A percentile compares a stretch with the other conserved stretches of the same genome.
Conservation (phyloP, 2,888 invertebrate species). For the Leptinotarsa haldemani region DNA sequence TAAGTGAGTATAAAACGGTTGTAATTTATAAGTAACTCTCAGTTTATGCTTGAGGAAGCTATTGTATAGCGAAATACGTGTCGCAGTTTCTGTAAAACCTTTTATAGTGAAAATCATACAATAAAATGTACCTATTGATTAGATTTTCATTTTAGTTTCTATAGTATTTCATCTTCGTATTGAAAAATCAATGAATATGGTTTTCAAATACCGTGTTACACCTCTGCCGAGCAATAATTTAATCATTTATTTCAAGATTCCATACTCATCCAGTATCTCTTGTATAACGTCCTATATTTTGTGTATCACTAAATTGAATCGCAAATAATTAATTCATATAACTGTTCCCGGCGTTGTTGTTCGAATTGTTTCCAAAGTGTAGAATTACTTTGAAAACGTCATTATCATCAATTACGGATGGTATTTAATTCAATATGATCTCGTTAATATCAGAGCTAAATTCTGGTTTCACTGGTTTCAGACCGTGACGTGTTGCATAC, state of each 20-base stretch:
- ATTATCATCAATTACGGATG: slow-evolving; percentile 13
- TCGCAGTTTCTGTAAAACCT: too few relatives aligned
- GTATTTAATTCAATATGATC: slow-evolving; percentile 17
- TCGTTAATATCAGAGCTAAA: background rate
- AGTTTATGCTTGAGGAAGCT: too few relatives aligned
- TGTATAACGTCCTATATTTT: background rate
- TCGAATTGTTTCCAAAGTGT: background rate
- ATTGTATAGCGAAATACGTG: too few relatives aligned
- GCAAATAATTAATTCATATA: background rate
- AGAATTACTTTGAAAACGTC: background rate
- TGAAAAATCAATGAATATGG: too few relatives aligned
- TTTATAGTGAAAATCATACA: too few relatives aligned
- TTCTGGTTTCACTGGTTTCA: background rate
- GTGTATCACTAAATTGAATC: background rate
- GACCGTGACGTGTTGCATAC: background rate
- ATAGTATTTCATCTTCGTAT: too few relatives aligned
- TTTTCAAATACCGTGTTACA: too few relatives aligned
- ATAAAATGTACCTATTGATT: too few relatives aligned
- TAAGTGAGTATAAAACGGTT: too few relatives aligned
- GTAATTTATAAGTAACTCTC: too few relatives aligned
- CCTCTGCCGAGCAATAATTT: too few relatives aligned
- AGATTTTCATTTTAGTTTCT: too few relatives aligned
- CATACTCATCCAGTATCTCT: background rate
- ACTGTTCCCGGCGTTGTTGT: background rate
- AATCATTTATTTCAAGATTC: background rate